Base-by-base conservation (phyloP, 1,140 invertebrate species). In the Cotesia vestalis region DNA sequence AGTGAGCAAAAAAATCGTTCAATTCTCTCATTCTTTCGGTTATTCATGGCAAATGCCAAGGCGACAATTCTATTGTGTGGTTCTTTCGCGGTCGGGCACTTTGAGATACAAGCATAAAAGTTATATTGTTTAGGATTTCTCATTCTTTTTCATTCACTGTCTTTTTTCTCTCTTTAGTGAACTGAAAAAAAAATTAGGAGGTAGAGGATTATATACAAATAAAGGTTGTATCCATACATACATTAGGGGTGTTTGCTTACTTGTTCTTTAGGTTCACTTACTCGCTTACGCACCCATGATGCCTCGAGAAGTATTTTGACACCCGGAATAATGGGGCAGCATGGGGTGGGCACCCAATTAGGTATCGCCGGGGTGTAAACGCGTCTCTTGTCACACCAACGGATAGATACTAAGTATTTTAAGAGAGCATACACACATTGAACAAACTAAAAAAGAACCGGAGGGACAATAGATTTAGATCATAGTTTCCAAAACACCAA, bases 271-370 rank as follows among this genome's bases (percentile, higher is more conserved):
- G 20, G 62, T 66, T 72, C 63, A 59, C 52, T 57, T 66, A 57
- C 53, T 59, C 35, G 63, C 38, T 53, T 62, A 68, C 57, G 17
- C 38, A 46, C 53, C 55, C 12, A 63, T 36, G 46, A 73, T 55
- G 67, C 67, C 46, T 63, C 74, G 78, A 84, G 78, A 78, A 79
- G 85, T 86, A 87, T 86, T 87, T 87, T 87, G 85, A 87, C 85
- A 86, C 85, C 84, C 74, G 69, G 79, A 77, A 84, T 85, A 87
- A 86, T 84, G 76, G 80, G 76, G 73, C 80, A 84, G 81, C 83
- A 80, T 84, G 84, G 80, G 83, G 84, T 78, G 72, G 63, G 78
- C 78, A 81, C 80, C 85, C 85, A 86, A 87, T 87, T 87, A 86
- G 83, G 82, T 78, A 82, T 80, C 80, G 77, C 77, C 66, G 76